Conservation (phyloP, 1,140 invertebrate species). For the Gryllus bimaculatus region DNA sequence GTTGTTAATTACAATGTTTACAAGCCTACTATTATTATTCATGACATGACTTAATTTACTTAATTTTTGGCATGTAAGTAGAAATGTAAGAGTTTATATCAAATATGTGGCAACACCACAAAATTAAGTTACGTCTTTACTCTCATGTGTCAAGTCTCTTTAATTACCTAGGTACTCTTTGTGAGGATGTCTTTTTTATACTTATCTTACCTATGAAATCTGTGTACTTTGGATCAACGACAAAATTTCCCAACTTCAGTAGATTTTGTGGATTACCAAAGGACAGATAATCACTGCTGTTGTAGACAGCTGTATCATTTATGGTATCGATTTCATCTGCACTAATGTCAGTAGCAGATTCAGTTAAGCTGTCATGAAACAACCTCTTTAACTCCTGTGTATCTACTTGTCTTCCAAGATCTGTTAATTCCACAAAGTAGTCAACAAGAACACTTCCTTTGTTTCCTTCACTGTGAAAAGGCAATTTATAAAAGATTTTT, state of each 20-base stretch:
- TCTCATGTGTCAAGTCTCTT: too few relatives aligned
- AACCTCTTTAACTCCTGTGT: conserved; percentile 69
- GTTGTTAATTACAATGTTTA: too few relatives aligned
- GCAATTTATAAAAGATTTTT: background rate
- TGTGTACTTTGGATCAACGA: conserved; percentile 75
- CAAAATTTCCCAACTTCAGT: conserved; percentile 65
- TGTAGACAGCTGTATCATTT: conserved; percentile 31
- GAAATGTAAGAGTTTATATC: too few relatives aligned
- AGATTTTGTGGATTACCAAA: conserved; percentile 8
- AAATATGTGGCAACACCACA: too few relatives aligned
- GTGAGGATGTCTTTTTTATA: background rate
- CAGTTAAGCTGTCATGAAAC: conserved; percentile 64
- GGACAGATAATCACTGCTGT: background rate
- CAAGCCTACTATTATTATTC: too few relatives aligned
- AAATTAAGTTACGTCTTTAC: too few relatives aligned
- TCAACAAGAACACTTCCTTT: conserved; percentile 80
- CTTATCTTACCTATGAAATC: conserved; percentile 68
- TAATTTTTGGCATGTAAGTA: too few relatives aligned
- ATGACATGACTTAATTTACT: too few relatives aligned
- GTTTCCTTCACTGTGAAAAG: conserved; percentile 34
- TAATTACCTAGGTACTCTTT: too few relatives aligned
- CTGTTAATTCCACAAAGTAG: conserved; percentile 72
- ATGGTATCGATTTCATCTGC: conserved; percentile 45
- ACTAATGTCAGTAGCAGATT: conserved; percentile 29
- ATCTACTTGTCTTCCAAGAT: conserved; percentile 64